Evolutionary conservation across 2,888 invertebrate species (phyloP), one percentile per base, ranked within the genome.

Genomic region (Volucella inflata): DNA sequence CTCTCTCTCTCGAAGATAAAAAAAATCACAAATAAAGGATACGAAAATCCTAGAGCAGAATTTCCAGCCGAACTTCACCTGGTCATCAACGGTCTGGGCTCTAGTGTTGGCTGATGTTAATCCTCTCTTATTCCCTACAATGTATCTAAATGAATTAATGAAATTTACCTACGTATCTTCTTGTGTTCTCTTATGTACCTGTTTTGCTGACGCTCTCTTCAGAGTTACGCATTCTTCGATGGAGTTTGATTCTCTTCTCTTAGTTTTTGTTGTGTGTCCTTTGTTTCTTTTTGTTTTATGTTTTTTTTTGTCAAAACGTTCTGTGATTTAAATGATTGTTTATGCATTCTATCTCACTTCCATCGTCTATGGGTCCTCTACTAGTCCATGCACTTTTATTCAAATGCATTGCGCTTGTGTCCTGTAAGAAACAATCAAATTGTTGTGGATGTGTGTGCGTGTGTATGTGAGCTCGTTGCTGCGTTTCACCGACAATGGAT

Each of bases 381-480:
- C 14, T 42, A n/a, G 16, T 21, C n/a, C 55, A 60, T 79, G 53
- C 65, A 60, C n/a, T 72, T 30, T 60, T 60, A 72, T 79, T 79
- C 9, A 65, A 74, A 74, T 68, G 55, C 55, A 80, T 55, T 80
- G 72, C 72, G 62, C 57, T 71, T 71, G 55, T 78, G 60, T 71
- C 42, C 50, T 30, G 16, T 40, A n/a, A 38, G 53, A 30, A 8
- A 30, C 0, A 30, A 30, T 30, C 4, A 6, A 30, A 30, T 6
- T n/a, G n/a, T 36, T 16, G 1, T 8, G 3, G 12, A 12, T 40
- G 10, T 12, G 16, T 12, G 16, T 9, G 21, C 4, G 8, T 2
- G n/a, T 38, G n/a, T 40, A 30, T 55, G 55, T 48, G 42, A 59
- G 30, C 17, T 38, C 8, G 50, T 21, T 30, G 30, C 8, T 40